These are phyloP conservation scores for Prionailurus bengalensis DNA, from an alignment of 2,113 vertebrate genomes.

Conservation along the genomic window DNA sequence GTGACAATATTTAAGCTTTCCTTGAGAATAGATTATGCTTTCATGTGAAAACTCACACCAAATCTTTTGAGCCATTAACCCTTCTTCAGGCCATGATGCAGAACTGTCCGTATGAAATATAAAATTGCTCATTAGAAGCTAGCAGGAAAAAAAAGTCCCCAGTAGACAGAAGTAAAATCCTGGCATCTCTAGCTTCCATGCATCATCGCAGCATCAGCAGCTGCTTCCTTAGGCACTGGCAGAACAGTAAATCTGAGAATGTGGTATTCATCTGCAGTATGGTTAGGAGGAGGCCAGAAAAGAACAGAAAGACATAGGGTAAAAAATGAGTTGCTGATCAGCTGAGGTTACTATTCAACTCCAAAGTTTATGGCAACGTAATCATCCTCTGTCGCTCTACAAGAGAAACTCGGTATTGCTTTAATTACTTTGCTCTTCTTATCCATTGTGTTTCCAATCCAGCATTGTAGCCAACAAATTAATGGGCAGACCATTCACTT, in stretches of 20 bases:
- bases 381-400: background rate
- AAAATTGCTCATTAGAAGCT: slow-evolving; percentile 22
- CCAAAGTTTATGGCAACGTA: slow-evolving; percentile 58
- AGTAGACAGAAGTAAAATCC: slow-evolving; percentile 66
- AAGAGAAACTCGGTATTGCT: slow-evolving; percentile 43
- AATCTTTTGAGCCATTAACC: slow-evolving; percentile 15
- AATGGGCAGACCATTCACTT: background rate
- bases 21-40: background rate
- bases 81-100: slow-evolving; percentile 34
- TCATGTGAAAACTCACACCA: slow-evolving; percentile 4
- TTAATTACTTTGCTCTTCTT: background rate
- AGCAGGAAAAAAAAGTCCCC: slow-evolving; percentile 51
- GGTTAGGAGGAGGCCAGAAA: slow-evolving; percentile 66
- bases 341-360: slow-evolving; percentile 75
- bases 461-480: background rate
- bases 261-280: slow-evolving; percentile 59
- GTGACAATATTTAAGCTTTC: background rate
- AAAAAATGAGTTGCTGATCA: slow-evolving; percentile 83
- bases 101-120: slow-evolving; percentile 5
- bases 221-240: slow-evolving; percentile 78
- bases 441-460: background rate
- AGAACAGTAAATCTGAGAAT: slow-evolving; percentile 82
- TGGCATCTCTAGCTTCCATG: slow-evolving; percentile 73
- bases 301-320: slow-evolving; percentile 61
- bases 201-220: slow-evolving; percentile 77